Percentiles rank a stretch among this genome's conserved stretches.
Conservation (phyloP, 2,113 vertebrate species). For the Microtus montanus region DNA sequence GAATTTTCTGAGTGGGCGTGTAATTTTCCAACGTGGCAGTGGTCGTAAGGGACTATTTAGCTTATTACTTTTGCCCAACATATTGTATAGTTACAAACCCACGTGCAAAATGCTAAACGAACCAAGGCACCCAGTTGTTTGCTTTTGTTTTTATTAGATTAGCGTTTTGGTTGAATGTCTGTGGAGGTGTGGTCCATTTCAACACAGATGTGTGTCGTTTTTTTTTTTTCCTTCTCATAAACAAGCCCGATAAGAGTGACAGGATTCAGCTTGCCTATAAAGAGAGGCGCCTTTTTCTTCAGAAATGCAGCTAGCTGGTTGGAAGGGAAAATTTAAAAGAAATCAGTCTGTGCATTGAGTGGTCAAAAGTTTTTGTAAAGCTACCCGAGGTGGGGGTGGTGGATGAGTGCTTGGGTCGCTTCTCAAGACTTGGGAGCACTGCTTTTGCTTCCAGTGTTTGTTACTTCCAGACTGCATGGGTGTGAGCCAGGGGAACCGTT, state of each 20-base stretch:
- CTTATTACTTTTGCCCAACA: background rate
- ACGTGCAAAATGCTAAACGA: background rate
- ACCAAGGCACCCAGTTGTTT: background rate
- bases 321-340: slow-evolving; percentile 18
- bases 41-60: background rate
- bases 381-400: background rate
- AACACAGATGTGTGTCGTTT: slow-evolving; percentile 44
- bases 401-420: background rate
- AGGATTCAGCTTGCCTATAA: slow-evolving; percentile 68
- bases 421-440: background rate
- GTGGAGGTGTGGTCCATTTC: slow-evolving; percentile 69
- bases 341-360: background rate
- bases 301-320: background rate
- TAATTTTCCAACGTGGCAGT: background rate
- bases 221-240: slow-evolving; percentile 56
- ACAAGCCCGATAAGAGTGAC: slow-evolving; percentile 20
- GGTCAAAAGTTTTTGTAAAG: slow-evolving; percentile 1
- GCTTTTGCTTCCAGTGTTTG: background rate
- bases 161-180: slow-evolving; percentile 62
- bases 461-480: slow-evolving; percentile 45
- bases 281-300: slow-evolving; percentile 25
- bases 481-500: background rate
- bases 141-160: slow-evolving; percentile 49
- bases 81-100: background rate
- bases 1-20: slow-evolving; percentile 1